Base-by-base conservation (phyloP, 1,140 invertebrate species). In the Camponotus floridanus region DNA sequence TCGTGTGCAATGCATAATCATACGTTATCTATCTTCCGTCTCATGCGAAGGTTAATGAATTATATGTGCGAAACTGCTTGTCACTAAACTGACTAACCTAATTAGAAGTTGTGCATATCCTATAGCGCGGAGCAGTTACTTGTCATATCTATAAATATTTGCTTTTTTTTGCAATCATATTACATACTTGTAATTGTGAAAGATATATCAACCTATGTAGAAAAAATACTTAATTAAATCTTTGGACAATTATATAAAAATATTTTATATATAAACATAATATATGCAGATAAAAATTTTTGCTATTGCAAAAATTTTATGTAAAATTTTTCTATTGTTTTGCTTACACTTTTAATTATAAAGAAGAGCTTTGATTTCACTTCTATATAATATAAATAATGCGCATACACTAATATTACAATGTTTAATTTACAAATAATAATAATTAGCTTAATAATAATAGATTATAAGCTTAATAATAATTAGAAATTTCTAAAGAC, bases 81-180 rank as follows among this genome's bases (percentile, higher is more conserved):
- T 85, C 70, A 70, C 68, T 90, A 90, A 90, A 85, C 65, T n/a
- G 42, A 15, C 55, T 64, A 78, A 76, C 86, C 86, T 79, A 89
- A 90, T 90, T 87, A 87, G 88, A 64, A 87, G 45, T 39, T 42
- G 36, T 45, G 76, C 71, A 51, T 71, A 79, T 68, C 51, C 1
- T 51, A 15, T 11, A 48, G 39, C 5, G 8, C 21, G 9, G n/a
- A 80, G 42, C 67, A 31, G 45, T 85, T 67, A 57, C 55, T 90
- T 84, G 51, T 90, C 87, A 90, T 21, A 90, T 89, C 85, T 84
- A 87, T 87, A 85, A 80, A 85, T 55, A 81, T 39, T 31, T 55
- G 33, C 42, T 57, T 79, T 89, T 61, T 80, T 87, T 90, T 76
- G 79, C 80, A 78, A 89, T 89, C 61, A 26, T 26, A 26, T 26